Conservation (phyloP, 2,797 vertebrate genomes). For the Lithobates sylvaticus region DNA sequence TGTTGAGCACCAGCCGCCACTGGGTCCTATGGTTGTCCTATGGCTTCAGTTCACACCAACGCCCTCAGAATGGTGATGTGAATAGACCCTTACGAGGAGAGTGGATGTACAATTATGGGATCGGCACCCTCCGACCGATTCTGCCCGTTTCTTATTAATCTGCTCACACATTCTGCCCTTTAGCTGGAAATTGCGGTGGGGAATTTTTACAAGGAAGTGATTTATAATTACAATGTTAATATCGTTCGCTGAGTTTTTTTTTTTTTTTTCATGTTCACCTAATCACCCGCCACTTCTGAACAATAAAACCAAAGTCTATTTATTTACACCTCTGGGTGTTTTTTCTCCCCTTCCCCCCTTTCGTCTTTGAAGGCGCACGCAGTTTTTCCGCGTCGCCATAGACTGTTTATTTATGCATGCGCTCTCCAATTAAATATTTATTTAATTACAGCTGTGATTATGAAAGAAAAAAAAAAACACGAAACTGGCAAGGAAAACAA, state of each 20-base stretch:
- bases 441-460: constrained; percentile 33
- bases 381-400: background rate
- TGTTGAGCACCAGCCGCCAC: too few relatives aligned
- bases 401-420: background rate
- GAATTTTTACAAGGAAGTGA: background rate
- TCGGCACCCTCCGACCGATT: too few relatives aligned
- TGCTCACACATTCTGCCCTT: too few relatives aligned
- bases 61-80: too few relatives aligned
- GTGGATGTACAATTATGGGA: too few relatives aligned
- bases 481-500: background rate
- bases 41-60: too few relatives aligned
- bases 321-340: background rate
- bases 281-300: background rate
- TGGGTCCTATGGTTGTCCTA: too few relatives aligned
- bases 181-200: too few relatives aligned
- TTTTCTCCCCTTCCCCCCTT: background rate
- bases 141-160: too few relatives aligned
- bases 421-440: constrained; percentile 17
- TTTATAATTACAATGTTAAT: background rate
- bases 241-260: background rate
- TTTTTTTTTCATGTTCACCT: background rate
- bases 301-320: background rate
- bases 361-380: background rate
- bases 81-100: too few relatives aligned
- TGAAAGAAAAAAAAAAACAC: background rate